Evolutionary conservation across 2,113 vertebrate species (phyloP).

Genomic region (Calidris pygmaea): DNA sequence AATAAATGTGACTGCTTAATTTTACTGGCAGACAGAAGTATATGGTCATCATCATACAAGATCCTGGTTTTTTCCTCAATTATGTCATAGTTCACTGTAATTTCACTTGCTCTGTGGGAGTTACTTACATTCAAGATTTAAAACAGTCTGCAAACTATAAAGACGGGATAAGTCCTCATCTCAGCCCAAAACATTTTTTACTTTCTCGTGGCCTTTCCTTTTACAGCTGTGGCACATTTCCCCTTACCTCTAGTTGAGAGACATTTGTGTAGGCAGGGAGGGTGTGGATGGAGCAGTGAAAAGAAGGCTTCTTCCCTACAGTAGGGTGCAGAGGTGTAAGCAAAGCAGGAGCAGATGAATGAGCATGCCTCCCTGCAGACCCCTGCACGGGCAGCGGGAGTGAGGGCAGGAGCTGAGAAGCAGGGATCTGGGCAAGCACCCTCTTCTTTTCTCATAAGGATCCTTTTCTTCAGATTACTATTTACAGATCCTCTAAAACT

Average conservation of each 20-base stretch:
- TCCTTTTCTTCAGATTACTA: not conserved
- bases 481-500: not conserved
- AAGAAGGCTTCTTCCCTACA: not conserved
- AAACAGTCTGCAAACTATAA: not conserved
- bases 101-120: conserved; percentile 26
- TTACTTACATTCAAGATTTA: not conserved
- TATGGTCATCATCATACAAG: not conserved
- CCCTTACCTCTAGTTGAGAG: not conserved
- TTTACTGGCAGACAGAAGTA: conserved; percentile 27
- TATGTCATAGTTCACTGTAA: conserved; percentile 49
- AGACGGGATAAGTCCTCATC: not conserved
- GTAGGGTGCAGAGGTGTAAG: rapidly evolving
- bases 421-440: not conserved
- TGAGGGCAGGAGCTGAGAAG: not conserved
- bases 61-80: not conserved
- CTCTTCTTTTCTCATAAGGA: not conserved
- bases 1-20: conserved; percentile 18
- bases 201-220: not conserved
- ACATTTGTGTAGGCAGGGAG: not conserved
- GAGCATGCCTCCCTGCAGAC: not conserved
- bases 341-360: not conserved
- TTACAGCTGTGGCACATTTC: not conserved
- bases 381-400: not conserved
- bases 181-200: not conserved
- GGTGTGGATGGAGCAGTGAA: not conserved